Percentiles rank a stretch among this genome's conserved stretches.
phyloP scores from a whole-genome alignment of 2,797 vertebrate genomes.

The Artibeus jamaicensis region DNA sequence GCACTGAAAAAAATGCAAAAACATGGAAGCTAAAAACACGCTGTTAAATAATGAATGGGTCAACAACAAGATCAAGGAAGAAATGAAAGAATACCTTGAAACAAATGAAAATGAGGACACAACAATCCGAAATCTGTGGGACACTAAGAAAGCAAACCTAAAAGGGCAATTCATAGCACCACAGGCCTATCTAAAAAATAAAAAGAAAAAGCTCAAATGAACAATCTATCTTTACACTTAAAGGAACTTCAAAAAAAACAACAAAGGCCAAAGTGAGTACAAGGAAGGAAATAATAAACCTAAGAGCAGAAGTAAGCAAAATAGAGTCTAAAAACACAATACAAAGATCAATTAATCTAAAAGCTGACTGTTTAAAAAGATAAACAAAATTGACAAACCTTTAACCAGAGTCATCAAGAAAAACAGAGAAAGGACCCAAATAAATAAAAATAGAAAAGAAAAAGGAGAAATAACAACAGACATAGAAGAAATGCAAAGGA shows the following conservation, averaged over 20 bases:
- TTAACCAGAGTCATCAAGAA: background rate
- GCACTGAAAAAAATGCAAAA: background rate
- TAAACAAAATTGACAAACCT: background rate
- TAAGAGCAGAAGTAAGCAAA: too few relatives aligned
- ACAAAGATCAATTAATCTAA: too few relatives aligned
- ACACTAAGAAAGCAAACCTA: background rate
- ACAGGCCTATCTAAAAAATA: background rate
- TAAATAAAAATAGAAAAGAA: background rate
- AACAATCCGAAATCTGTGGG: background rate
- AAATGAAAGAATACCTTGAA: background rate
- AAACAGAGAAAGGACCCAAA: background rate
- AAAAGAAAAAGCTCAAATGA: too few relatives aligned
- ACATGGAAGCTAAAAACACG: background rate
- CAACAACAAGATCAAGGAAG: background rate
- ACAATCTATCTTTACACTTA: too few relatives aligned
- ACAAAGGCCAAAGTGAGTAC: too few relatives aligned
- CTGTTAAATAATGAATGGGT: background rate
- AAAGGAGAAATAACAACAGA: background rate
- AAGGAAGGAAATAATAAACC: too few relatives aligned
- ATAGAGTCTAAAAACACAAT: too few relatives aligned
- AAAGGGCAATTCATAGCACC: background rate
- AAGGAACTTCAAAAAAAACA: too few relatives aligned
- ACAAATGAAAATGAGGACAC: background rate
- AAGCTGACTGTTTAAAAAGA: background rate
- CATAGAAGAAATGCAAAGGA: background rate